These are phyloP conservation scores for Manis pentadactyla DNA, from an alignment of 2,797 vertebrate genomes.

Conservation along the genomic window DNA sequence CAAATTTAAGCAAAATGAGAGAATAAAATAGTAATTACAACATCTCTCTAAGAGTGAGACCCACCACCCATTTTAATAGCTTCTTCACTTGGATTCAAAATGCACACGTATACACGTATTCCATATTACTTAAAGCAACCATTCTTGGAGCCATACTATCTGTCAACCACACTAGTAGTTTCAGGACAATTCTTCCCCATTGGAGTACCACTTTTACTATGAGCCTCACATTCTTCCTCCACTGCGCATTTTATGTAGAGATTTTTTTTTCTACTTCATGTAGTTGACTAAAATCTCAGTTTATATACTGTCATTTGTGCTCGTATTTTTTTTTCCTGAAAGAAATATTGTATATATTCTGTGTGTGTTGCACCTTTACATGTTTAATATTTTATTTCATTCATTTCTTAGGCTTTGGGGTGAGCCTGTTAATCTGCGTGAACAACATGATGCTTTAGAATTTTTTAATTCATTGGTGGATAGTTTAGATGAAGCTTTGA, in stretches of 20 bases:
- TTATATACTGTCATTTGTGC: slow-evolving; percentile 4
- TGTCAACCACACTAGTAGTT: not conserved
- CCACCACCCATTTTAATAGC: slow-evolving; percentile 8
- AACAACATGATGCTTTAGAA: slow-evolving; percentile 99
- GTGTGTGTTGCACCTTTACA: not conserved
- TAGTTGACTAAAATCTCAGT: slow-evolving; percentile 13
- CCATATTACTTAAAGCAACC: not conserved
- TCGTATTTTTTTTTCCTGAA: not conserved
- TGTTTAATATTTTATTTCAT: slow-evolving; percentile 69
- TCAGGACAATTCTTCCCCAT: not conserved
- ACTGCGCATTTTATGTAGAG: not conserved
- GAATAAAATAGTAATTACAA: not conserved
- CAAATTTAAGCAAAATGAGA: not conserved
- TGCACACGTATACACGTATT: not conserved
- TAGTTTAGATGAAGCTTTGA: slow-evolving; percentile 99
- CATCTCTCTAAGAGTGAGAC: not conserved
- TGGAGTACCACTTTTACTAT: not conserved
- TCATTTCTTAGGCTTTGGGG: slow-evolving; percentile 95
- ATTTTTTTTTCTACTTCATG: not conserved
- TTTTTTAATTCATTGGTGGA: slow-evolving; percentile 99
- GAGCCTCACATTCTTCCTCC: not conserved
- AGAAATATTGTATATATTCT: slow-evolving; percentile 7
- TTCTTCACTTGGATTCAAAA: slow-evolving; percentile 27
- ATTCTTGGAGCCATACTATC: not conserved
- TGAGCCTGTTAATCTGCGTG: slow-evolving; percentile 97